Percentiles rank a stretch among this genome's conserved stretches.
phyloP scores from a whole-genome alignment of 2,113 vertebrate genomes.

The Notarius lentiginosus region DNA sequence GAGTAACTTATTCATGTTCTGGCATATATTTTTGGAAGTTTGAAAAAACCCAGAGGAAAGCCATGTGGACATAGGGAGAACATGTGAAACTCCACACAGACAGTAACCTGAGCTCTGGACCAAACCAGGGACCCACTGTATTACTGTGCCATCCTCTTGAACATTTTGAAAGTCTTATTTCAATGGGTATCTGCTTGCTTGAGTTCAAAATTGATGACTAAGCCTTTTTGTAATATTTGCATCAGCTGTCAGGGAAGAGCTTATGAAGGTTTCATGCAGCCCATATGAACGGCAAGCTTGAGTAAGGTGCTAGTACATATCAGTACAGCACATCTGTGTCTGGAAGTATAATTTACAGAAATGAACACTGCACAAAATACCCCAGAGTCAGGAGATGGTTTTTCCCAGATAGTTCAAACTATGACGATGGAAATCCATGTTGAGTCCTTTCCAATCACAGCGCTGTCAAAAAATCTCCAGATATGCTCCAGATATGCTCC shows the following conservation, averaged over 20 bases:
- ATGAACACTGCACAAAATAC: not conserved
- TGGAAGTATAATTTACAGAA: conserved; percentile 43
- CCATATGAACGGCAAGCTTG: not conserved
- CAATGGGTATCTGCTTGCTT: no score
- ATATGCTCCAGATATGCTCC: no score
- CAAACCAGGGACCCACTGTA: not conserved
- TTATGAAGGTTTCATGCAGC: not conserved
- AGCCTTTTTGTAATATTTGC: not conserved
- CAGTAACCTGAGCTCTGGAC: not conserved
- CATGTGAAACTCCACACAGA: not conserved
- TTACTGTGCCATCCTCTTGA: not conserved
- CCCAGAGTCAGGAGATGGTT: no score
- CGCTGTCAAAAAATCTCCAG: no score
- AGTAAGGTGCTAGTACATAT: conserved; percentile 26
- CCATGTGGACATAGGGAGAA: not conserved
- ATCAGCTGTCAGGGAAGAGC: not conserved
- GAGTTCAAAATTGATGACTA: not conserved
- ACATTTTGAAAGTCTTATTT: not conserved
- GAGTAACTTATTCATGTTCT: not conserved
- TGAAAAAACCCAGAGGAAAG: not conserved
- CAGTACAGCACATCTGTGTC: conserved; percentile 33
- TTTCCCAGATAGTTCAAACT: no score
- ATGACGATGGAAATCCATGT: no score
- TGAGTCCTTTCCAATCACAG: no score
- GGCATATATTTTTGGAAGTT: not conserved